phyloP scores from a whole-genome alignment of 2,797 vertebrate genomes.

The Taeniopygia guttata region DNA sequence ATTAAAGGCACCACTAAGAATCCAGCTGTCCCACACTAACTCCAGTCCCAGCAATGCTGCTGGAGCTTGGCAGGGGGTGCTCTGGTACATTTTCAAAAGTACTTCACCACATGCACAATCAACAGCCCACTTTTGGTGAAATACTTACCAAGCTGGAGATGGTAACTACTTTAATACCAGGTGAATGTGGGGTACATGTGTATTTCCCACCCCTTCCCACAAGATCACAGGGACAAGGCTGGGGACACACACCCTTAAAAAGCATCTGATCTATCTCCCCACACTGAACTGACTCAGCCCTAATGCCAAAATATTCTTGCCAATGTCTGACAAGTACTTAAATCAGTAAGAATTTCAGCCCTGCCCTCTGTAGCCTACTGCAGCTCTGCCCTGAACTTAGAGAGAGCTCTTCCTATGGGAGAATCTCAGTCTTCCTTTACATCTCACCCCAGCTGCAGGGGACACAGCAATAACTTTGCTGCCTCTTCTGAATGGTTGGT shows the following conservation, averaged over 20 bases:
- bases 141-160: background rate
- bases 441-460: background rate
- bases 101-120: rapidly evolving
- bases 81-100: background rate
- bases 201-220: background rate
- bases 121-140: background rate
- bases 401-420: background rate
- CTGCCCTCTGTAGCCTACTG: background rate
- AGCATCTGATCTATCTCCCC: background rate
- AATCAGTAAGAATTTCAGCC: background rate
- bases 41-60: background rate
- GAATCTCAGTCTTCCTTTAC: background rate
- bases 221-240: background rate
- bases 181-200: rapidly evolving
- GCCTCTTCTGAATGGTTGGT: background rate
- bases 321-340: background rate
- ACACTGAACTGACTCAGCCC: background rate
- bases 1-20: background rate
- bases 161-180: background rate
- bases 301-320: background rate
- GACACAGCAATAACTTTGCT: background rate
- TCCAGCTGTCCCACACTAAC: background rate
- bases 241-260: background rate
- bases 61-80: background rate
- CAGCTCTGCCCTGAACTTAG: background rate